Conservation (phyloP, 1,140 invertebrate species). For the Anagrus nilaparvatae region DNA sequence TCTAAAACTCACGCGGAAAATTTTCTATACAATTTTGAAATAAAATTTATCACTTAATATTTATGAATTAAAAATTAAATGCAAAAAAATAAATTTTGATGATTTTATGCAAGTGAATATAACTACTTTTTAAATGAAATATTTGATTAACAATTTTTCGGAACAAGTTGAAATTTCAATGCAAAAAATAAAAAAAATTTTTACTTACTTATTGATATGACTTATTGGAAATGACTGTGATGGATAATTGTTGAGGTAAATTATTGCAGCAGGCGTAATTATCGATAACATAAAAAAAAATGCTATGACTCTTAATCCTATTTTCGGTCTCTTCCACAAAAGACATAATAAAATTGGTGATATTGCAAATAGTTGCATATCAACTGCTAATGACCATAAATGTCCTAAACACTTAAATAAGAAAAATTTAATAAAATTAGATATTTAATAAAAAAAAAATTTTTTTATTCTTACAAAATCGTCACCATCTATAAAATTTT, state of each 20-base stretch:
- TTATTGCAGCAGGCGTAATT: background rate
- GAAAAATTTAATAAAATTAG: no score
- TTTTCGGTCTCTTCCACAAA: slow-evolving; percentile 15
- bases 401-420: slow-evolving; percentile 43
- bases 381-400: slow-evolving; percentile 52
- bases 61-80: no score
- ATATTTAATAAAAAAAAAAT: no score
- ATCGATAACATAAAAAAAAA: background rate
- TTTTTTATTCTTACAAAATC: slow-evolving; percentile 28
- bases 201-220: background rate
- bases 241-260: slow-evolving; percentile 1
- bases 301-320: slow-evolving; percentile 10
- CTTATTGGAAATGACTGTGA: background rate
- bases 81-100: no score
- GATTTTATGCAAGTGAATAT: no score
- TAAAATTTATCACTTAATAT: no score
- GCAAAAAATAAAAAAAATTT: slow-evolving; percentile 1
- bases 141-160: no score
- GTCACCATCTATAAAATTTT: slow-evolving; percentile 43
- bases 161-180: no score
- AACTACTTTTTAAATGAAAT: no score
- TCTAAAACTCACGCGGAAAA: no score
- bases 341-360: slow-evolving; percentile 43
- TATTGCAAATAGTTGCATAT: slow-evolving; percentile 61
- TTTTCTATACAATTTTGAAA: no score